Conservation (phyloP, 53 echinoderm and acorn worm genomes). For the Apostichopus leukothele region DNA sequence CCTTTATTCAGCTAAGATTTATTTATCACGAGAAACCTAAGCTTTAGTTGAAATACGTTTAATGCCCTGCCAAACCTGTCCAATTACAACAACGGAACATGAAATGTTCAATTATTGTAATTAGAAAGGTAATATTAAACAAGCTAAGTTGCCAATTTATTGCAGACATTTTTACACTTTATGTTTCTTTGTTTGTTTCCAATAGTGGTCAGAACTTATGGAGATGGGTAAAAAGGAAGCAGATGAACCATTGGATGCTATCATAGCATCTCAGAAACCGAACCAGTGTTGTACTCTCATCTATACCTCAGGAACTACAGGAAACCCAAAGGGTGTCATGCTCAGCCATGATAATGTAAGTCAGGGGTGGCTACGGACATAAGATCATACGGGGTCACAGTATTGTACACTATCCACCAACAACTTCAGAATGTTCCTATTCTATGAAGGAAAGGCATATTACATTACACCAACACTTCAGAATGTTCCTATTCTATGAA, state of each 20-base stretch:
- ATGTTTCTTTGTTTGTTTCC: not conserved
- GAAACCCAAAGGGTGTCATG: conserved; percentile 97
- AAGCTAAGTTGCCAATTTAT: no score
- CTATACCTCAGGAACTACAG: conserved; percentile 95
- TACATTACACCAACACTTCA: no score
- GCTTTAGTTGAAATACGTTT: not conserved
- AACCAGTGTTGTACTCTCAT: conserved; percentile 98
- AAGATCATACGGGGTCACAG: not conserved
- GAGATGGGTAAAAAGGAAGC: conserved; percentile 70
- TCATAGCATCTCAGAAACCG: conserved; percentile 77
- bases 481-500: no score
- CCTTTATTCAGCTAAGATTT: no score
- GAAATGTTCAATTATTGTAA: no score
- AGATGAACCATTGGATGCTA: conserved; percentile 73
- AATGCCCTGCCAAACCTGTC: no score
- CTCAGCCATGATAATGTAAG: conserved; percentile 97
- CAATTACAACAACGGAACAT: no score
- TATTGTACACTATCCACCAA: not conserved
- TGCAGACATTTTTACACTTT: not conserved
- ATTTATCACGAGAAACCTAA: no score
- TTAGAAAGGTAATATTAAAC: no score
- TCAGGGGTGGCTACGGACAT: not conserved
- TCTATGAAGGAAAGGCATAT: no score
- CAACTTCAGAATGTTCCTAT: not conserved
- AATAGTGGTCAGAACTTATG: conserved; percentile 94